Conservation (phyloP, 1,140 invertebrate genomes). For the Rhopalosiphum maidis region DNA sequence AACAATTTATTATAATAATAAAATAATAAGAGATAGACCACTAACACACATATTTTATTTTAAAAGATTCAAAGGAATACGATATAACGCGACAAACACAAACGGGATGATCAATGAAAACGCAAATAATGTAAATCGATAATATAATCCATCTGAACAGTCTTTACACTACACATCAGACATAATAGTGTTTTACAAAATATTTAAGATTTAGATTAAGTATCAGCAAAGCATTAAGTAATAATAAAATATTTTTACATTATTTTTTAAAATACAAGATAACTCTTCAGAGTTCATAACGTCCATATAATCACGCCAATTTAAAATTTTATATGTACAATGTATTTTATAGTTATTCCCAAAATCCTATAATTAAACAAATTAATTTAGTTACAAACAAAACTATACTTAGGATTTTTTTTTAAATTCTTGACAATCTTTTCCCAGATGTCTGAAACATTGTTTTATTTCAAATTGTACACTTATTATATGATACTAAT, state of each 20-base stretch:
- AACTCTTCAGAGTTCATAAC: slow-evolving; percentile 14
- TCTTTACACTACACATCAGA: slow-evolving; percentile 57
- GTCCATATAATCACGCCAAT: neutral
- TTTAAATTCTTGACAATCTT: neutral
- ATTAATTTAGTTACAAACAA: slow-evolving; percentile 12
- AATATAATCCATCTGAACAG: slow-evolving; percentile 58
- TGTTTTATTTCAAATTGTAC: neutral
- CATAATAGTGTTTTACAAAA: slow-evolving; percentile 57
- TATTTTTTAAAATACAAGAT: slow-evolving; percentile 39
- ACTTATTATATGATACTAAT: neutral
- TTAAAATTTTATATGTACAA: slow-evolving; percentile 46
- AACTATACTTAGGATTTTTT: neutral
- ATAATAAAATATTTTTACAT: slow-evolving; percentile 56
- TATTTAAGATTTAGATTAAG: slow-evolving; percentile 46
- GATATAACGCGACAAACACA: neutral
- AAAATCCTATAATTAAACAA: slow-evolving; percentile 27
- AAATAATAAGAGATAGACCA: neutral
- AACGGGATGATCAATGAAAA: neutral
- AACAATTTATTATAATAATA: neutral
- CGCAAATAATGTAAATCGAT: slow-evolving; percentile 52
- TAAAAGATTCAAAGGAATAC: neutral
- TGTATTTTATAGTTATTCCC: slow-evolving; percentile 14
- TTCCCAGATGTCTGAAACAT: neutral
- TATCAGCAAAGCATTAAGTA: slow-evolving; percentile 53
- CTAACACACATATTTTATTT: neutral